These are phyloP conservation scores for Gadopsis bispinosus DNA, from an alignment of 2,797 vertebrate species.

Conservation along the genomic window DNA sequence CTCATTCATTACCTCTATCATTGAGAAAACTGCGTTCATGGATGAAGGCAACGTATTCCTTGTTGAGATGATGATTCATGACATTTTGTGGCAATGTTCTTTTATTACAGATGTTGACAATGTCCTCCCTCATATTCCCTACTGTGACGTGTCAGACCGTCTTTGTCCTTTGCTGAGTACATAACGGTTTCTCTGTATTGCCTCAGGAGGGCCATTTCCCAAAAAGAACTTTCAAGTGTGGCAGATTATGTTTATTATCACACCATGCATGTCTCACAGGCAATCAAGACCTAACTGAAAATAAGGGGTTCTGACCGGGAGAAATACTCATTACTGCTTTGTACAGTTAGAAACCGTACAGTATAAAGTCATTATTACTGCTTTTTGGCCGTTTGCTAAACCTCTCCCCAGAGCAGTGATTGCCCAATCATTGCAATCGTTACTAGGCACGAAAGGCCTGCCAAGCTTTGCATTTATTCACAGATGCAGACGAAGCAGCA, in stretches of 20 bases:
- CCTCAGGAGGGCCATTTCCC: constrained; percentile 23
- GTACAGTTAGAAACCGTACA: neutral
- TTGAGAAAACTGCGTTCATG: constrained; percentile 6
- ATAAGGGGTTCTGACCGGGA: neutral
- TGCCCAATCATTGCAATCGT: neutral
- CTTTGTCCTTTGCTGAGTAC: constrained; percentile 37
- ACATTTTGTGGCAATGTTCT: constrained; percentile 33
- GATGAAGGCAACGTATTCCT: neutral
- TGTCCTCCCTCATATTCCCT: neutral
- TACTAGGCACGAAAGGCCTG: neutral
- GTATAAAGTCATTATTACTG: neutral
- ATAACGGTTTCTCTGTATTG: neutral
- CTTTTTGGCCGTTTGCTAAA: neutral
- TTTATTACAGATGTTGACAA: constrained; percentile 15
- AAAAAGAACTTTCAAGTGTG: constrained; percentile 17
- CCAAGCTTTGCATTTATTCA: neutral
- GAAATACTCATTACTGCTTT: neutral
- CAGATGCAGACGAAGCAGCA: neutral
- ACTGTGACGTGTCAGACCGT: neutral
- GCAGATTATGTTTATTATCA: constrained; percentile 23
- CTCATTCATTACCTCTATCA: neutral
- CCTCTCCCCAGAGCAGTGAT: neutral
- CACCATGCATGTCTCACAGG: neutral
- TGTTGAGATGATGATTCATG: constrained; percentile 31
- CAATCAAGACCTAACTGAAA: neutral